Conservation (phyloP, 2,113 vertebrate species). For the Orycteropus afer region DNA sequence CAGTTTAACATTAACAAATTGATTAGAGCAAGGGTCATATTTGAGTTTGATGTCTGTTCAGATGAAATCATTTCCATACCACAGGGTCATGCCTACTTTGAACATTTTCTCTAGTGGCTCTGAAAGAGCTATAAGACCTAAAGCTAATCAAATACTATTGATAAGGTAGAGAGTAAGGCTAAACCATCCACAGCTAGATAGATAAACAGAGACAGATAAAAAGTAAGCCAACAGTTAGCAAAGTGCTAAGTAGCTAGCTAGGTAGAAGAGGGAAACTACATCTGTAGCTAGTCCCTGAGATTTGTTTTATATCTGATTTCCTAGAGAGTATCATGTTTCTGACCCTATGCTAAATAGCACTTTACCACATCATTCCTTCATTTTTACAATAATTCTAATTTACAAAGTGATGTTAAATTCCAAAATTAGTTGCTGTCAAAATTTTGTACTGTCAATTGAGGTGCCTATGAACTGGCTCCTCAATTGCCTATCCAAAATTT, state of each 20-base stretch:
- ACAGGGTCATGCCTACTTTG: not conserved
- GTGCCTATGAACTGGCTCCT: not conserved
- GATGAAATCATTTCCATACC: not conserved
- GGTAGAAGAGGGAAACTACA: not conserved
- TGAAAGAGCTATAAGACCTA: not conserved
- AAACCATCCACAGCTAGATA: not conserved
- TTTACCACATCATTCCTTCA: not conserved
- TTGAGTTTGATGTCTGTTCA: not conserved
- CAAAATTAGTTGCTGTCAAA: not conserved
- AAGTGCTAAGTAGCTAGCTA: not conserved
- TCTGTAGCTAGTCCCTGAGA: not conserved
- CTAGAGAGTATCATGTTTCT: not conserved
- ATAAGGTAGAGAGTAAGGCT: not conserved
- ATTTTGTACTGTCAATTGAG: not conserved
- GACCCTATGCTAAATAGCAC: not conserved
- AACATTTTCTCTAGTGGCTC: constrained; percentile 29
- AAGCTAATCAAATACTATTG: not conserved
- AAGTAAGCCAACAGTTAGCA: not conserved
- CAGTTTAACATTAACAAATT: constrained; percentile 29
- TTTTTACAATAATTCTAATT: not conserved
- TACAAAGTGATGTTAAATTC: not conserved
- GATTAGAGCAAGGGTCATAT: not conserved
- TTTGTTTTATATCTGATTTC: not conserved
- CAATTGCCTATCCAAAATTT: no score
- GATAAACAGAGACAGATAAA: not conserved